phyloP scores from a whole-genome alignment of 2,113 vertebrate species.

The Nycticebus coucang region DNA sequence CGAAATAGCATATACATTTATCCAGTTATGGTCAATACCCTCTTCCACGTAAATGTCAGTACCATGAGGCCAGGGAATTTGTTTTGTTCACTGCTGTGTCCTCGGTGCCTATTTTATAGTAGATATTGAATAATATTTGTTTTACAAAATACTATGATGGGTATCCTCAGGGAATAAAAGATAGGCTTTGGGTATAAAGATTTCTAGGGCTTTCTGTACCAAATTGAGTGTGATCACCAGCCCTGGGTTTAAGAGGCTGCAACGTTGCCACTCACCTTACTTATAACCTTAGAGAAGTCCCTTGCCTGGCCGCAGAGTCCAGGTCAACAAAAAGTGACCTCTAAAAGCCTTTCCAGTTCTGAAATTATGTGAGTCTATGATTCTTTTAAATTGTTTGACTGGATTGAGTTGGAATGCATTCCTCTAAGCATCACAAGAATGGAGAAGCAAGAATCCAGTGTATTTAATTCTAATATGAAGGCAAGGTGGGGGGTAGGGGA shows the following conservation, averaged over 20 bases:
- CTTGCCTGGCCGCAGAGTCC: background rate
- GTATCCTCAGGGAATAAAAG: background rate
- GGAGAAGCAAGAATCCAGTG: too few species aligned
- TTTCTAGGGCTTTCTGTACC: background rate
- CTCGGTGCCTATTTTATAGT: background rate
- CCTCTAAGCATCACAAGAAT: too few species aligned
- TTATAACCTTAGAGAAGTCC: background rate
- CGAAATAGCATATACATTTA: background rate
- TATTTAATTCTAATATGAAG: too few species aligned
- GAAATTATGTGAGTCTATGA: background rate
- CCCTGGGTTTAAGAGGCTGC: background rate
- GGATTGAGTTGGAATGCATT: too few species aligned
- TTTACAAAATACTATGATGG: background rate
- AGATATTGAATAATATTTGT: background rate
- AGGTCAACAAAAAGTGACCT: background rate
- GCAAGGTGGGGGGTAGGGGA: too few species aligned
- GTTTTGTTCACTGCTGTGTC: background rate
- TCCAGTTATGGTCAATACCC: background rate
- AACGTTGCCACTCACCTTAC: background rate
- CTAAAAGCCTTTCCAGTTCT: background rate
- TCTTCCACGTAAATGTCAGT: background rate
- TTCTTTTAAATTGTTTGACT: background rate
- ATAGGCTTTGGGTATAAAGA: background rate
- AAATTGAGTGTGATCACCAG: background rate
- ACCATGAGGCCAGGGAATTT: background rate